Conservation (phyloP, 1,140 invertebrate species). For the Aphelenchoides avenae region DNA sequence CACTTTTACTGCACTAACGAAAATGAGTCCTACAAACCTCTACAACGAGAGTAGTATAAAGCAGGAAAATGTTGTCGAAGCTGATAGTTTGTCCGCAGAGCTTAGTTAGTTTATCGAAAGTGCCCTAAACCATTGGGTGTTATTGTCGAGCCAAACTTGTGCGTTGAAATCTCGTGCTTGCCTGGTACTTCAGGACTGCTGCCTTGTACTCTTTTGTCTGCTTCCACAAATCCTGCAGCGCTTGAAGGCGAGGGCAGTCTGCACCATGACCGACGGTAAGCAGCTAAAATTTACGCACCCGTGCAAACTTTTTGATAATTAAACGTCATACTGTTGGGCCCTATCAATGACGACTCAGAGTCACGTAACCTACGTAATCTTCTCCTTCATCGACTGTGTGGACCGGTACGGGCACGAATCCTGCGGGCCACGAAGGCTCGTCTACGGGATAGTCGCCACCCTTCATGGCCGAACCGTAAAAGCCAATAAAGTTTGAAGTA, state of each 20-base stretch:
- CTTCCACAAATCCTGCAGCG: background rate
- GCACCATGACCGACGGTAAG: no score
- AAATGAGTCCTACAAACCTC: no score
- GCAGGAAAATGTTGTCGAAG: no score
- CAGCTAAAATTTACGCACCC: background rate
- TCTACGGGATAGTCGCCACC: conserved; percentile 4
- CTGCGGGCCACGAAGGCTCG: background rate
- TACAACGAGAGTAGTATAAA: no score
- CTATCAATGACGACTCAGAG: no score
- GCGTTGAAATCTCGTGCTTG: no score
- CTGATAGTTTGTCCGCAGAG: no score
- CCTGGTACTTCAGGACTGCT: conserved; percentile 8
- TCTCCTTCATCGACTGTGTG: conserved; percentile 9
- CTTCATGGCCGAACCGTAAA: background rate
- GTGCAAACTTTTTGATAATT: conserved; percentile 4
- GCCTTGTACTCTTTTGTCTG: conserved; percentile 1
- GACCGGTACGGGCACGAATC: conserved; percentile 15
- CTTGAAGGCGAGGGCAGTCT: background rate
- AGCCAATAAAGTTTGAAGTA: background rate
- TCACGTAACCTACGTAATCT: conserved; percentile 4
- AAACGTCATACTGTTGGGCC: background rate
- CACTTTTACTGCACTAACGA: no score
- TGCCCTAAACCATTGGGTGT: no score
- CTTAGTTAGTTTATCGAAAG: no score
- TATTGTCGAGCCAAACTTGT: no score